Conservation (phyloP, 2,113 vertebrate genomes). For the Sinocyclocheilus anshuiensis region DNA sequence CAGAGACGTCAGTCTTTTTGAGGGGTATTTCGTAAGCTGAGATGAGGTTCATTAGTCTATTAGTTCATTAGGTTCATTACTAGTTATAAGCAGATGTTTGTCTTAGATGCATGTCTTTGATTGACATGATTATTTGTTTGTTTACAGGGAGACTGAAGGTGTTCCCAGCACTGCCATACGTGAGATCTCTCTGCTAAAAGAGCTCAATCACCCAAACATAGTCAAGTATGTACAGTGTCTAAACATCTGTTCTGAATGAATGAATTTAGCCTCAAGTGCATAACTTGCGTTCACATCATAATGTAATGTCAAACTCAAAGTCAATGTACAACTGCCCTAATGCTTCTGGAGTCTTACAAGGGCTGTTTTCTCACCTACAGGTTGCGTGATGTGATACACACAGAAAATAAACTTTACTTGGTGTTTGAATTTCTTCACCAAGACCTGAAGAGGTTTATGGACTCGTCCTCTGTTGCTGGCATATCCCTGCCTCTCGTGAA, state of each 20-base stretch:
- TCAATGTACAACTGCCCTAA: neutral
- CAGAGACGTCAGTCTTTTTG: too few relatives aligned
- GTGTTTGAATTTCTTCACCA: conserved; percentile 98
- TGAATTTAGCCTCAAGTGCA: too few relatives aligned
- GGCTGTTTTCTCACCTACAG: conserved; percentile 67
- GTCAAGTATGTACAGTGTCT: conserved; percentile 82
- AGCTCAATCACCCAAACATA: conserved; percentile 93
- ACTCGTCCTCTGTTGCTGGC: conserved; percentile 84
- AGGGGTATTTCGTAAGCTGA: too few relatives aligned
- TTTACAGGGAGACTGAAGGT: conserved; percentile 89
- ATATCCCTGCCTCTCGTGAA: conserved; percentile 91
- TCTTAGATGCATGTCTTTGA: neutral
- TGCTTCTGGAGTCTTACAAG: neutral
- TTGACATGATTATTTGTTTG: neutral
- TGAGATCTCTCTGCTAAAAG: conserved; percentile 93
- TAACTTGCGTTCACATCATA: too few relatives aligned
- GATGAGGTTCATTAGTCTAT: neutral
- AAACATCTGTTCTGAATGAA: neutral
- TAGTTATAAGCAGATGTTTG: neutral
- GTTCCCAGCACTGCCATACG: conserved; percentile 93
- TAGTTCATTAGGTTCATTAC: too few relatives aligned
- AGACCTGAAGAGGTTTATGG: conserved; percentile 98
- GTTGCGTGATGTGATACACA: conserved; percentile 93
- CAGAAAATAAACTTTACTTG: conserved; percentile 96
- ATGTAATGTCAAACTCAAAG: neutral